Base-by-base conservation (phyloP, 1,140 invertebrate genomes). In the Grapholita molesta region DNA sequence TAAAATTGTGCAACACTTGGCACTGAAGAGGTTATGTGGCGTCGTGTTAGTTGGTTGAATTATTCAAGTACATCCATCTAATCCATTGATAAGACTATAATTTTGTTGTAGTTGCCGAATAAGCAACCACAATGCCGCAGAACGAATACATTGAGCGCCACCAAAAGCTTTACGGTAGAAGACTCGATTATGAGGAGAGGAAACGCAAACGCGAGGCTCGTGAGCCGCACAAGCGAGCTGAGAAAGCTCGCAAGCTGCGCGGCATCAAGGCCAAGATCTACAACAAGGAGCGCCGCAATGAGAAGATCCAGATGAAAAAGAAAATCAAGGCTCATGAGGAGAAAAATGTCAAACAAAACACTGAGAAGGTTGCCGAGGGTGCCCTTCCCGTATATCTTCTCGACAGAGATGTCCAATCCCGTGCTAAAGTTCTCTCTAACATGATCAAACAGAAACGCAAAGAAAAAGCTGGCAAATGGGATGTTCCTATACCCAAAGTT, bases 371-470 rank as follows among this genome's bases (percentile, higher is more conserved):
- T 0, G 93, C 96, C 2, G 96, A 99, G 84, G 98, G 98, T 70
- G 99, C 98, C 0, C 86, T 99, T 9, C 99, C 99, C 0, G 97
- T 98, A 0, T 99, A 99, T 91, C 92, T 99, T 5, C 92, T 99
- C 35, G 99, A 99, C 93, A 95, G 99, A 92, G 97, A 99, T 92
- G 95, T 97, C n/a, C 97, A 99, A 76, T 96, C 95, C 3, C 94
- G 96, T 61, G 98, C 98, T 3, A 99, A 99, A 93, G 96, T 99
- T 18, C 92, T 99, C 0, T 99, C 98, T 0, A 99, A 99, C 86
- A 99, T 99, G 96, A 99, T 99, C 69, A 99, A 99, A 93, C 99
- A 99, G 89, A 99, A 99, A 91, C 94, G 99, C 1, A 99, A 99
- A 92, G 99, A 99, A 91, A 99, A 99, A 86, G 98, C 98, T 68